Evolutionary conservation across 2,797 vertebrate species (phyloP).

Genomic region (Crenuchus spilurus): DNA sequence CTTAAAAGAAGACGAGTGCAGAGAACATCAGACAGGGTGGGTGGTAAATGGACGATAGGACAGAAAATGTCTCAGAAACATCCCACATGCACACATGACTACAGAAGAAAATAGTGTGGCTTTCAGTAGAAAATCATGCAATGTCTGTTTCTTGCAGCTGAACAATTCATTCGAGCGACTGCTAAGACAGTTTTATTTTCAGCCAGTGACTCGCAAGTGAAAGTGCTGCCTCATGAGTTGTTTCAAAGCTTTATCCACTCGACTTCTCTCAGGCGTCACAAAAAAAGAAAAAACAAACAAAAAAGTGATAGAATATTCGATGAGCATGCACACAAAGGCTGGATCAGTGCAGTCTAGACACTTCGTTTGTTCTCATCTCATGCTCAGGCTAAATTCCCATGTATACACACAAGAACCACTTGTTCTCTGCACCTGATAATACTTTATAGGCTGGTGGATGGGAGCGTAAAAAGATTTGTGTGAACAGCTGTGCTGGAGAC

Average conservation of each 20-base stretch:
- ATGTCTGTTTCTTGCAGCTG: constrained; percentile 7
- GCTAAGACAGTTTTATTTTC: neutral
- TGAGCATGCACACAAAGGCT: constrained; percentile 40
- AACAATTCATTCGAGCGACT: neutral
- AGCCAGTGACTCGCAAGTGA: neutral
- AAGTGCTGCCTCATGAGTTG: constrained; percentile 24
- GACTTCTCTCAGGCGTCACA: neutral
- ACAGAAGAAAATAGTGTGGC: neutral
- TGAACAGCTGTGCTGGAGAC: constrained; percentile 75
- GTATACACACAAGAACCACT: constrained; percentile 35
- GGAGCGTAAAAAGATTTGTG: constrained; percentile 70
- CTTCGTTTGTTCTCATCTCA: constrained; percentile 58
- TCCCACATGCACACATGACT: neutral
- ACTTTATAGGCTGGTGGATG: constrained; percentile 67
- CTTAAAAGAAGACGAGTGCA: constrained; percentile 46
- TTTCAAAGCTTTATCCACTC: neutral
- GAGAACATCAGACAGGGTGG: constrained; percentile 44
- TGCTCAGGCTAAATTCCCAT: constrained; percentile 42
- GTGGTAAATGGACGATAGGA: constrained; percentile 51
- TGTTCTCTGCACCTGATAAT: constrained; percentile 69
- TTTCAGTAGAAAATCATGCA: neutral
- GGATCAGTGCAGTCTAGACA: constrained; percentile 53
- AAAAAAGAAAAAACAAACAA: neutral
- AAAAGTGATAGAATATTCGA: constrained; percentile 17
- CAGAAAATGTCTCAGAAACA: constrained; percentile 25